Conservation (phyloP, 23 tunicate species). For the Diplosoma virens region DNA sequence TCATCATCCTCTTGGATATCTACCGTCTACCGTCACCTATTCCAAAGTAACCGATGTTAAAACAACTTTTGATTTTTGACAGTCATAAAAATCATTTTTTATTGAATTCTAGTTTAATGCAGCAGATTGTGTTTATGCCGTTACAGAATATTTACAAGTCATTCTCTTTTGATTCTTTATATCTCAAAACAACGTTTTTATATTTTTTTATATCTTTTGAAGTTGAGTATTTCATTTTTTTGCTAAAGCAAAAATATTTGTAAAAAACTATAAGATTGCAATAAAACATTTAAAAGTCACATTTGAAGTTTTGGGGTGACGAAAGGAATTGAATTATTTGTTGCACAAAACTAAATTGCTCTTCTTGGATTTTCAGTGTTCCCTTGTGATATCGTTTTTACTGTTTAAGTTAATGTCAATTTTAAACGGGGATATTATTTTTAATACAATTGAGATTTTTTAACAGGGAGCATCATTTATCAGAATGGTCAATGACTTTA, state of each 20-base stretch:
- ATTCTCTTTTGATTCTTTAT: too few species aligned
- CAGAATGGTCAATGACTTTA: slow-evolving; percentile 64
- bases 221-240: background rate
- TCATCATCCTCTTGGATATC: slow-evolving; percentile 63
- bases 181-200: background rate
- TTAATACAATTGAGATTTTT: background rate
- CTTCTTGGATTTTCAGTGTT: too few species aligned
- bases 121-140: too few species aligned
- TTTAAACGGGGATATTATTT: background rate
- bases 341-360: too few species aligned
- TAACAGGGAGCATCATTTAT: slow-evolving; percentile 68
- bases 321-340: too few species aligned
- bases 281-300: too few species aligned
- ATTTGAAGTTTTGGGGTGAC: too few species aligned
- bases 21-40: slow-evolving; percentile 51
- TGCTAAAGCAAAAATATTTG: too few species aligned
- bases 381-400: too few species aligned
- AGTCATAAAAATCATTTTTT: background rate
- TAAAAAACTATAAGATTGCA: too few species aligned
- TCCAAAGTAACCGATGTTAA: slow-evolving; percentile 32
- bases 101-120: background rate
- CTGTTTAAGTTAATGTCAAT: too few species aligned
- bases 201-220: background rate
- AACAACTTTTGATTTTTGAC: background rate
- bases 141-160: background rate